Evolutionary conservation across 2,888 invertebrate genomes (phyloP).

Genomic region (Rhimphoctona megacephalus): DNA sequence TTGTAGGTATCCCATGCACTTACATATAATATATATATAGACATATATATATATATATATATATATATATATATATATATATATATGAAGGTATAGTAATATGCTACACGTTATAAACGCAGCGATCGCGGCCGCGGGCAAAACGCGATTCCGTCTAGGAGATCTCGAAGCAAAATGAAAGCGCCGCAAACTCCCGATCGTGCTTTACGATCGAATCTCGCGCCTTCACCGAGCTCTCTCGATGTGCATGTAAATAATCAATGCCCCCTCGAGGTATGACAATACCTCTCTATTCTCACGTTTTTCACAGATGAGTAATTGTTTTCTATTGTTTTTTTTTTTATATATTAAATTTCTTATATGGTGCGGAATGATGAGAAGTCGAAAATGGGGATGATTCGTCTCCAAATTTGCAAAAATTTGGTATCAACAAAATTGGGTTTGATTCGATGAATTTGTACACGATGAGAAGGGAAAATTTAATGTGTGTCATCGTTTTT

Average conservation of each 20-base stretch:
- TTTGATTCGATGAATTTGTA: background rate
- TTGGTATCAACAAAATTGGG: background rate
- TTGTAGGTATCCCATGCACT: slow-evolving; percentile 44
- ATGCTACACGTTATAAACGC: slow-evolving; percentile 34
- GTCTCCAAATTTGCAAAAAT: background rate
- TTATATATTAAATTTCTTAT: slow-evolving; percentile 11
- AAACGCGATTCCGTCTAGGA: slow-evolving; percentile 57
- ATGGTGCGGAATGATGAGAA: slow-evolving; percentile 36
- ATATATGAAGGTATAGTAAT: slow-evolving; percentile 39
- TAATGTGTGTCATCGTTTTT: background rate
- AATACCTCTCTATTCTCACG: slow-evolving; percentile 53
- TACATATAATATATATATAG: slow-evolving; percentile 29
- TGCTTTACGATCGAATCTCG: slow-evolving; percentile 66
- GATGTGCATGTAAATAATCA: slow-evolving; percentile 45
- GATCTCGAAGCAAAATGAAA: slow-evolving; percentile 66
- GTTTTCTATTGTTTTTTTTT: background rate
- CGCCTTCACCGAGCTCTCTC: slow-evolving; percentile 39
- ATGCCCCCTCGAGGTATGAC: slow-evolving; percentile 36
- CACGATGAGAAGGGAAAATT: background rate
- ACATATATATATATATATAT: slow-evolving; percentile 34
- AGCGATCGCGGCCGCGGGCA: slow-evolving; percentile 56
- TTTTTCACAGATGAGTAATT: slow-evolving; percentile 51
- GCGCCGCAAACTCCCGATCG: slow-evolving; percentile 57
- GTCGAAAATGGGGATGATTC: background rate
- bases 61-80: slow-evolving; percentile 25